Percentiles rank a stretch among this genome's conserved stretches.
phyloP scores from a whole-genome alignment of 2,888 invertebrate species.

The Lasius fuliginosus region DNA sequence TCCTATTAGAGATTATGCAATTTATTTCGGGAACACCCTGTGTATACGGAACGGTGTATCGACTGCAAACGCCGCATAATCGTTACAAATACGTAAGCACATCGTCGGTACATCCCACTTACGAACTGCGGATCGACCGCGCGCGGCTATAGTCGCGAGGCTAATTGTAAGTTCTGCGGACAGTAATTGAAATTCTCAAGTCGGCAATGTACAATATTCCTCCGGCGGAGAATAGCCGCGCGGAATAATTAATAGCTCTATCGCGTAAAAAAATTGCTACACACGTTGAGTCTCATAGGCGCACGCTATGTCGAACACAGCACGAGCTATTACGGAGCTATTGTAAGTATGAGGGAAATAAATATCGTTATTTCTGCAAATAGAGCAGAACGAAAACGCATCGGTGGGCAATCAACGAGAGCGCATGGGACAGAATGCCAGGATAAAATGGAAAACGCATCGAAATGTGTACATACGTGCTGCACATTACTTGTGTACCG shows the following conservation, averaged over 20 bases:
- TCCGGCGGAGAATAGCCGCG: conserved; percentile 11
- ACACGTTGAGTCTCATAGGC: background rate
- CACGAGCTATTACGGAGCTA: background rate
- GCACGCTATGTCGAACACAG: background rate
- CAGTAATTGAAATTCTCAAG: conserved; percentile 56
- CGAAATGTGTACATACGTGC: background rate
- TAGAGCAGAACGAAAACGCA: background rate
- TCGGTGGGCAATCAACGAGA: background rate
- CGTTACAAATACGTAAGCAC: conserved; percentile 56
- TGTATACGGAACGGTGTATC: conserved; percentile 17
- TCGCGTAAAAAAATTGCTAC: conserved; percentile 43
- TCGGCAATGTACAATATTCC: conserved; percentile 10
- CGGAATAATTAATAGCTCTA: conserved; percentile 47
- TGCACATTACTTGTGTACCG: background rate
- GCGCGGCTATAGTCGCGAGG: conserved; percentile 45
- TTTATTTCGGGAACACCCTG: background rate
- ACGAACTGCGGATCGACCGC: conserved; percentile 31
- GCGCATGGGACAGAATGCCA: background rate
- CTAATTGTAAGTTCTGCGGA: conserved; percentile 42
- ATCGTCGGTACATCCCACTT: conserved; percentile 41
- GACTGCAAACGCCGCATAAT: conserved; percentile 54
- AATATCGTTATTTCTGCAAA: conserved; percentile 16
- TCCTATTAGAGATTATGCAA: background rate
- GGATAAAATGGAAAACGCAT: background rate
- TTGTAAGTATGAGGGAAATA: conserved; percentile 1